Conservation (phyloP, 2,797 vertebrate species). For the Orientallactaga sibirica region DNA sequence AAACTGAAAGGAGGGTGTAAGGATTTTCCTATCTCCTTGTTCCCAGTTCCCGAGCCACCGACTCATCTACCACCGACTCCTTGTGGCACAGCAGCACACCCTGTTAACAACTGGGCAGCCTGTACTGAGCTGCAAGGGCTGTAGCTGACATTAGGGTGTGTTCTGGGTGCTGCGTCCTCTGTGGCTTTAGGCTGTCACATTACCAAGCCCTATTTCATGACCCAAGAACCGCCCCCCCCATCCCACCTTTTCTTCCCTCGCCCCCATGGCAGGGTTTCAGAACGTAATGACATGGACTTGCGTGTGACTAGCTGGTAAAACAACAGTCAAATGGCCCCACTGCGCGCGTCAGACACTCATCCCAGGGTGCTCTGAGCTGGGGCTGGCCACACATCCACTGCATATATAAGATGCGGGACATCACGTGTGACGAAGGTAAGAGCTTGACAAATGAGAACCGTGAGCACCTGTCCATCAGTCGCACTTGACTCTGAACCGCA, state of each 20-base stretch:
- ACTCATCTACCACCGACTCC: not conserved
- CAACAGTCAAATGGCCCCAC: not conserved
- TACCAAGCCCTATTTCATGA: not conserved
- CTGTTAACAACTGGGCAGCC: not conserved
- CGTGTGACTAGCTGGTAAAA: not conserved
- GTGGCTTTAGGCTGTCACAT: not conserved
- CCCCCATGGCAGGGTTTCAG: not conserved
- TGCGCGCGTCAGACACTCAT: conserved; percentile 12
- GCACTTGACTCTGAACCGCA: not conserved
- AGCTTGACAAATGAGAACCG: not conserved
- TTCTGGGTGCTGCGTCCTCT: not conserved
- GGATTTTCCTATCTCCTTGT: not conserved
- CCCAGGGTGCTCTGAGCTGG: not conserved
- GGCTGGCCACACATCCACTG: not conserved
- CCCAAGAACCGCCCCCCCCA: not conserved
- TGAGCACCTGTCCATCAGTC: not conserved
- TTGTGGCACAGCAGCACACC: not conserved
- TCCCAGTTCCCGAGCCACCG: not conserved
- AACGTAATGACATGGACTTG: not conserved
- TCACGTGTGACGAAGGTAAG: not conserved
- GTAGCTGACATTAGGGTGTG: not conserved
- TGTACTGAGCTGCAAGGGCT: not conserved
- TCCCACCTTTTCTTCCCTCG: not conserved
- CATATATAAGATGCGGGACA: not conserved
- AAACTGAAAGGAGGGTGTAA: not conserved